phyloP scores from a whole-genome alignment of 2,888 invertebrate species.

The Cosmorhoe ocellata region DNA sequence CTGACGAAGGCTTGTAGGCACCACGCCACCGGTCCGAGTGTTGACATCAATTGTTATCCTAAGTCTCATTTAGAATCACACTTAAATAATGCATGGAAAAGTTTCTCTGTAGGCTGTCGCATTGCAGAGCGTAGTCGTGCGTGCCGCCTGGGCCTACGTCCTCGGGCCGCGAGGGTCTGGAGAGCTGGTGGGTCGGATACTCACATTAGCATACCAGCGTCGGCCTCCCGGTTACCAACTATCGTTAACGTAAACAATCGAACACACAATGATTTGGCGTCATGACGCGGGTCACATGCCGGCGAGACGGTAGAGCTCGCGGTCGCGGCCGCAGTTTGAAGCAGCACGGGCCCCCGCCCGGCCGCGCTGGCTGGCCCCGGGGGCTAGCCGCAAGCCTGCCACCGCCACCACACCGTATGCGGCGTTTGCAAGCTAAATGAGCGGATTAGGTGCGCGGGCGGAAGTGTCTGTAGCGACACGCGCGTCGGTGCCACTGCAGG shows the following conservation, averaged over 20 bases:
- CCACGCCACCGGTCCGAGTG: slow-evolving; percentile 1
- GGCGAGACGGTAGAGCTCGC: slow-evolving; percentile 34
- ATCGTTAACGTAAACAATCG: slow-evolving; percentile 76
- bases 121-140: slow-evolving; percentile 61
- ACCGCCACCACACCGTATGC: slow-evolving; percentile 72
- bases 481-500: slow-evolving; percentile 79
- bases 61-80: slow-evolving; percentile 17
- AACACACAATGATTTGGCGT: slow-evolving; percentile 69
- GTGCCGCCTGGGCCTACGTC: slow-evolving; percentile 16
- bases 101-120: slow-evolving; percentile 56
- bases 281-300: slow-evolving; percentile 66
- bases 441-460: slow-evolving; percentile 75
- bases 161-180: neutral
- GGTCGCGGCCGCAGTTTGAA: slow-evolving; percentile 51
- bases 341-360: slow-evolving; percentile 64
- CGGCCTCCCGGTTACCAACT: slow-evolving; percentile 75
- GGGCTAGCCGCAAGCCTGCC: slow-evolving; percentile 64
- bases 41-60: slow-evolving; percentile 7
- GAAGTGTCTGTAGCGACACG: slow-evolving; percentile 79
- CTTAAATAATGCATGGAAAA: slow-evolving; percentile 31
- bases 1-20: slow-evolving; percentile 12
- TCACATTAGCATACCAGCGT: slow-evolving; percentile 82
- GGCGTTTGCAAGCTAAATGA: slow-evolving; percentile 77
- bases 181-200: slow-evolving; percentile 47
- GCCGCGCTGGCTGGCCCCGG: slow-evolving; percentile 70